Base-by-base conservation (phyloP, 2,888 invertebrate species). In the Erebia epiphron region DNA sequence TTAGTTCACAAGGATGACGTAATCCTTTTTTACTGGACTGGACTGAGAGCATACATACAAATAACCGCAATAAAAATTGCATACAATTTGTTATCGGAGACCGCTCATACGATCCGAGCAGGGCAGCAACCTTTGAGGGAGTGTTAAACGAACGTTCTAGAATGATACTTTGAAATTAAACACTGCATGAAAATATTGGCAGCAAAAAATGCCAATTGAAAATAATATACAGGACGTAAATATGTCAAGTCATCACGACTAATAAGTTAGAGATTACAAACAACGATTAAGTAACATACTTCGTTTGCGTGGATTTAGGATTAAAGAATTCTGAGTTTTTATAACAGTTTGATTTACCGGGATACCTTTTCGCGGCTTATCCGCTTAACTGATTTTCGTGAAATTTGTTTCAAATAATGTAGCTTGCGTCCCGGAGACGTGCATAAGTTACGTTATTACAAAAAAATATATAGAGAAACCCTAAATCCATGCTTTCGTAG, bases 1-100 rank as follows among this genome's bases (percentile, higher is more conserved):
- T 16, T 7, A 35, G 35, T 52, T 43, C n/a, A 14, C 57, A 21
- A 1, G 5, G 63, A 60, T 74, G 70, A 69, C 67, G 72, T 68
- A 64, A 62, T n/a, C 49, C 46, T 61, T 70, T 68, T 70, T 65
- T 58, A 58, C n/a, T 54, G 77, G 77, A 82, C 80, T 88, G 87
- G 78, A 82, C 80, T 88, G 87, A 88, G 83, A 85, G 89, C 88
- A 89, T 81, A 77, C 73, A 73, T 76, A 78, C 79, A 78, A 79
- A 77, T 79, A 79, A 80, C 50, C 54, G 68, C 60, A 72, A 68
- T 72, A 74, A 72, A 70, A 74, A 72, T 67, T 66, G 63, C 61
- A 72, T 72, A 61, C 70, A 72, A 72, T 74, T 74, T 62, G 70
- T 72, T 74, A 72, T 74, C 72, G 49, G 58, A 46, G 10, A 62